A percentile compares a stretch with the other conserved stretches of the same genome.
phyloP scores from a whole-genome alignment of 1,140 invertebrate genomes.

The Apolygus lucorum region DNA sequence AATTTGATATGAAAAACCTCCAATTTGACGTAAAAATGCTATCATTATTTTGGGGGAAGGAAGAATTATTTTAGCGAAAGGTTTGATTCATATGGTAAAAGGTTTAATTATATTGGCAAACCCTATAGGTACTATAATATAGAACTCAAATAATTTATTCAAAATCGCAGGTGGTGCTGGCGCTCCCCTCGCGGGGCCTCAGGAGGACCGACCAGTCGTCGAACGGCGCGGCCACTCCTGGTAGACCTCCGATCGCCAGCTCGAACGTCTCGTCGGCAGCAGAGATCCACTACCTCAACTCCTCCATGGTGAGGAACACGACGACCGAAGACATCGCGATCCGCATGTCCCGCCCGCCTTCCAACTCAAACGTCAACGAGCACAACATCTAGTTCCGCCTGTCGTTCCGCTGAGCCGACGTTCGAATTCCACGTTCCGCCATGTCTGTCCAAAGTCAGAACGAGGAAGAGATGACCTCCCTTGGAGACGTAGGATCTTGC shows the following conservation, averaged over 20 bases:
- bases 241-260: slow-evolving; percentile 23
- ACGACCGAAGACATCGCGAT: slow-evolving; percentile 22
- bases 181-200: slow-evolving; percentile 19
- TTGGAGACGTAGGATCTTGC: no score
- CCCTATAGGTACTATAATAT: no score
- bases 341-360: not conserved
- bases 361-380: not conserved
- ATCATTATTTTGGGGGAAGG: no score
- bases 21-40: no score
- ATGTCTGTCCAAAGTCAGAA: no score
- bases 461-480: no score
- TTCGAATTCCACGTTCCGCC: no score
- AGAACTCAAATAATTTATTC: not conserved
- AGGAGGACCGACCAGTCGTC: not conserved
- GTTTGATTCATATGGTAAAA: no score
- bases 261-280: slow-evolving; percentile 32
- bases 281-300: slow-evolving; percentile 34
- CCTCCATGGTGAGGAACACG: slow-evolving; percentile 24
- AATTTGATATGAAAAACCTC: no score
- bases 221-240: slow-evolving; percentile 1
- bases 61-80: no score
- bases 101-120: no score
- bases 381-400: slow-evolving; percentile 1
- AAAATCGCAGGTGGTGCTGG: not conserved
- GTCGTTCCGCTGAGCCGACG: no score